Evolutionary conservation across 1,140 invertebrate species (phyloP), one percentile per base, ranked within the genome.

Genomic region (Andricus grossulariae): DNA sequence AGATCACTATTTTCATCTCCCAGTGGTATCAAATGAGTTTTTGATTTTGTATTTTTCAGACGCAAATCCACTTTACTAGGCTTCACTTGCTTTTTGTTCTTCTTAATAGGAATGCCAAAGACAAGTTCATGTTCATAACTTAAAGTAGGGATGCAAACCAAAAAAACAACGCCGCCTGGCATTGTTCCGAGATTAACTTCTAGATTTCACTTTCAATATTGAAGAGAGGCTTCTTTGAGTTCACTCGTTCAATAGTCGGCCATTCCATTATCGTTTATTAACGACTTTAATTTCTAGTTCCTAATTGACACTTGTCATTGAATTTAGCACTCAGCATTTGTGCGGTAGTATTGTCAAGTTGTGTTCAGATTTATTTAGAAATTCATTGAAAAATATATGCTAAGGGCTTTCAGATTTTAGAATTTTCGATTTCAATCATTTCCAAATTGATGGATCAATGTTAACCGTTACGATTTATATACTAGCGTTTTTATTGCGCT

Each of bases 121-220:
- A 92, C 88, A 50, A 93, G 82, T 76, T 92, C 88, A 75, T 93
- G 91, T 82, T 93, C 93, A 82, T 93, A 92, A 85, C 90, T 93
- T 21, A 92, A 82, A 51, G 93, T 93, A n/a, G 93, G 93, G 79
- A 93, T 93, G 81, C 93, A 93, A 74, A 94, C 93, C 79, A 94
- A 83, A 84, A 93, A 94, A 51, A 93, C 92, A 52, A 94, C 93
- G 77, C 93, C 93, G 5, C 88, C 89, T 6, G 92, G 90, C 90
- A 92, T 92, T 76, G 79, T 86, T 49, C 13, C 16, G 32, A 45
- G 45, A 52, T 39, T 52, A 3, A 50, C 39, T 72, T 57, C 50
- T 71, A 21, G 16, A 39, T 0, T 57, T 21, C n/a, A 72, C 60
- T 39, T 39, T 66, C 15, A 39, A 66, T 8, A 66, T 45, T 39